These are phyloP conservation scores for Chaenocephalus aceratus DNA, from an alignment of 2,113 vertebrate genomes.

Conservation along the genomic window DNA sequence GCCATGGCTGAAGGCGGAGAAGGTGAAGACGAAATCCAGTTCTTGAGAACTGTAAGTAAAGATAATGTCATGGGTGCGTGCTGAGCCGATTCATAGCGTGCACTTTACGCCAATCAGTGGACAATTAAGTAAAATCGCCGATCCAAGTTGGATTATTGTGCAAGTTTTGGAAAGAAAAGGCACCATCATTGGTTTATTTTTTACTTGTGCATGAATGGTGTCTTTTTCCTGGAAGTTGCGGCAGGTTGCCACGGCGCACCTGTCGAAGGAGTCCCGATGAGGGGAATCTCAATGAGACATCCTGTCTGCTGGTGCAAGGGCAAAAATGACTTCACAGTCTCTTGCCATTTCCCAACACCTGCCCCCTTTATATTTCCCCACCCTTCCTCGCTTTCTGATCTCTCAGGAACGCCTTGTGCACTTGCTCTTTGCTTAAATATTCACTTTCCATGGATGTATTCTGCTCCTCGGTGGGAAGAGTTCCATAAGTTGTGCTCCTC, in stretches of 20 bases:
- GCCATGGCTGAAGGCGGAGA: conserved; percentile 98
- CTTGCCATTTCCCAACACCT: conserved; percentile 8
- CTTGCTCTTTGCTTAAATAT: neutral
- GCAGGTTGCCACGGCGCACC: conserved; percentile 71
- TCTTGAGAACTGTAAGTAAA: conserved; percentile 97
- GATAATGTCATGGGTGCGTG: conserved; percentile 12
- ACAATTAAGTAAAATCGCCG: conserved; percentile 11
- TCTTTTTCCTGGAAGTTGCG: conserved; percentile 36
- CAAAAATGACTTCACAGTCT: conserved; percentile 21
- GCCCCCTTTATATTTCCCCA: neutral
- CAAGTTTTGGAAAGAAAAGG: conserved; percentile 41
- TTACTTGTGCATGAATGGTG: conserved; percentile 20
- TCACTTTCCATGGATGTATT: conserved; percentile 30
- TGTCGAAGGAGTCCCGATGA: conserved; percentile 68
- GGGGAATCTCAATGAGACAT: conserved; percentile 62
- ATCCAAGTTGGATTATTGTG: conserved; percentile 15
- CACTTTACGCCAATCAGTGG: conserved; percentile 13
- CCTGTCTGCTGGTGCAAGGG: conserved; percentile 68
- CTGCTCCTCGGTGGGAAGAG: conserved; percentile 25
- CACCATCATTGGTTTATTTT: conserved; percentile 11
- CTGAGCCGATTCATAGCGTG: neutral
- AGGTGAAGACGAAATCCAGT: conserved; percentile 99
- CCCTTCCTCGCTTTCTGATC: neutral
- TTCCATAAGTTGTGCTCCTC: conserved; percentile 71
- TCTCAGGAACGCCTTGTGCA: neutral